Percentiles rank a stretch among this genome's conserved stretches.
phyloP scores from a whole-genome alignment of 2,888 invertebrate species.

The Dichetophora obliterata region DNA sequence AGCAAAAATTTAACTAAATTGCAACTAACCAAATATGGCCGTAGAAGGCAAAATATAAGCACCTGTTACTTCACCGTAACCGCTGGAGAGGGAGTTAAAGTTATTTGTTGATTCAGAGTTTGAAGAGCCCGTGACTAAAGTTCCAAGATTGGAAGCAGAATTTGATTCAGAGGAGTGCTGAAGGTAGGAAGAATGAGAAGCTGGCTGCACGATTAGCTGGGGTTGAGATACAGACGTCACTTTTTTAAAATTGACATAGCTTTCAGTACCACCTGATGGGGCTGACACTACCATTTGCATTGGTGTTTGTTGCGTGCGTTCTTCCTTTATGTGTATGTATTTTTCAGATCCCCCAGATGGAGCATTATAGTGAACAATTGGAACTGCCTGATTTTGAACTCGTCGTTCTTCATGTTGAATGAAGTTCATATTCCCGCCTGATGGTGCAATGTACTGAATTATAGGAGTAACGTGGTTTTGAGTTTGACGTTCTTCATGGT shows the following conservation, averaged over 20 bases:
- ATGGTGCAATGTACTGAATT: conserved; percentile 44
- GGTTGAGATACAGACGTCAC: conserved; percentile 53
- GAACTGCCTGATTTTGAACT: conserved; percentile 46
- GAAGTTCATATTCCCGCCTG: conserved; percentile 47
- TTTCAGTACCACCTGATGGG: conserved; percentile 53
- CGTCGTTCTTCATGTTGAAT: conserved; percentile 48
- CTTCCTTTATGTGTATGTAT: conserved; percentile 52
- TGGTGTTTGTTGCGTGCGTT: conserved; percentile 50
- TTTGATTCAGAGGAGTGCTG: conserved; percentile 44
- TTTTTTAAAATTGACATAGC: conserved; percentile 51
- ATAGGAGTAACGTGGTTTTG: conserved; percentile 54
- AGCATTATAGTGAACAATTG: conserved; percentile 48
- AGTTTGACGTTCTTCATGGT: conserved; percentile 53
- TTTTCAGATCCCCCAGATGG: conserved; percentile 54
- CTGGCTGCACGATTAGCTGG: conserved; percentile 46
- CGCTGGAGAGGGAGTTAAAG: not conserved
- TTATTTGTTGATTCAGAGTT: conserved; percentile 16
- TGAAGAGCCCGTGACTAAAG: conserved; percentile 44
- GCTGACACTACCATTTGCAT: conserved; percentile 38
- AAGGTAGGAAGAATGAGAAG: conserved; percentile 46
- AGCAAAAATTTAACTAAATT: not conserved
- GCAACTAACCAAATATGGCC: not conserved
- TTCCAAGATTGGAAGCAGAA: conserved; percentile 42
- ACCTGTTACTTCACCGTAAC: not conserved
- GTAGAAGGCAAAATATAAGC: not conserved